Percentiles rank a stretch among this genome's conserved stretches.
Conservation (phyloP, 2,888 invertebrate species). For the Bellardia pandia region DNA sequence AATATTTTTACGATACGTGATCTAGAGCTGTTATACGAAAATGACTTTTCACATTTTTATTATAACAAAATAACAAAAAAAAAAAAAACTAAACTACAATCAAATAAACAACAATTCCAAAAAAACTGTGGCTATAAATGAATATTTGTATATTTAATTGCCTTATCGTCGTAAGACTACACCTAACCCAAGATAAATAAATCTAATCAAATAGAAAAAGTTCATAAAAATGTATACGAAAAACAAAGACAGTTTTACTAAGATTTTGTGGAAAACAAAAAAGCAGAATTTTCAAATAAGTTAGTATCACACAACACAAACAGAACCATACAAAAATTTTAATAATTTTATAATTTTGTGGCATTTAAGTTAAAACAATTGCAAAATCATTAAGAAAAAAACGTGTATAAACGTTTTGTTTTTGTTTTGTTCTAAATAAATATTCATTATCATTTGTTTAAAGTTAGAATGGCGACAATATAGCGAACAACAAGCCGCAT, state of each 20-base stretch:
- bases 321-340: neutral
- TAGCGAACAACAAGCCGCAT: constrained; percentile 18
- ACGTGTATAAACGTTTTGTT: neutral
- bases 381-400: constrained; percentile 49
- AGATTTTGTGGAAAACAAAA: constrained; percentile 17
- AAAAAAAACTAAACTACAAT: constrained; percentile 17
- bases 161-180: constrained; percentile 67
- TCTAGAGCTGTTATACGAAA: constrained; percentile 56
- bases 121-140: neutral
- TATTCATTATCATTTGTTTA: constrained; percentile 55
- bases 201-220: constrained; percentile 67
- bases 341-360: neutral
- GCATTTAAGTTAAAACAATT: constrained; percentile 7
- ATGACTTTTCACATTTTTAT: constrained; percentile 66
- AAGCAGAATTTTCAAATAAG: constrained; percentile 6
- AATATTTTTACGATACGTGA: constrained; percentile 57
- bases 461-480: constrained; percentile 53
- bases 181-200: constrained; percentile 71
- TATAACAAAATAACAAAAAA: constrained; percentile 18
- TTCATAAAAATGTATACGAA: constrained; percentile 27
- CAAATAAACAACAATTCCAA: constrained; percentile 51
- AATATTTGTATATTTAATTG: constrained; percentile 51
- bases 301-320: neutral
- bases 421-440: constrained; percentile 29
- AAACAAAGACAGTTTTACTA: constrained; percentile 31